Base-by-base conservation (phyloP, 2,113 vertebrate species). In the Nannospalax galili region DNA sequence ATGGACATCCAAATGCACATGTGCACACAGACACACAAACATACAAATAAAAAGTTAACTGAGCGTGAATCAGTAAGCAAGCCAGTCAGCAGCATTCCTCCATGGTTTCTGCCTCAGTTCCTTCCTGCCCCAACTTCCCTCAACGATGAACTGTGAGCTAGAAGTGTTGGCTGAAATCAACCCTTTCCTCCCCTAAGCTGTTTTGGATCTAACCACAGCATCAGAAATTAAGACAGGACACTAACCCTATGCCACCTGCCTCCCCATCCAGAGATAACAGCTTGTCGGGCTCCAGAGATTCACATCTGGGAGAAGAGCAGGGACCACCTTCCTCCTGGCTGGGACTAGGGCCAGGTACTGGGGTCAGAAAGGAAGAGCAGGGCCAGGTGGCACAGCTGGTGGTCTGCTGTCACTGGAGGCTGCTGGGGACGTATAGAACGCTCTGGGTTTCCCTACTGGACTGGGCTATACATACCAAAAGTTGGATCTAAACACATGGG, bases 321-420 rank as follows among this genome's bases (percentile, higher is more conserved):
- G 62, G 9, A 1, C 40, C 1, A 2, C 16, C 15, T 58, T 5
- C 45, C 14, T 58, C 79, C 16, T 14, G 17, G 26, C 69, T 26
- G 28, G 69, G 32, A 52, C 48, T 52, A 52, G 48, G 48, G 56
- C 62, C 9, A 28, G 1, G 48, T 3, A 0, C 14, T 0, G 28
- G 62, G 80, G 28, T 65, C 24, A 0, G 3, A 10, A 5, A 28
- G 56, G 42, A 2, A 20, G 62, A 35, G 45, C 20, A 81, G 35
- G 10, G 70, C 24, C 9, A 1, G n/a, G 0, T 0, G 24, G 10
- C 35, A 2, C 0, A 0, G 15, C 26, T 14, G 3, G 0, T 0
- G 30, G 67, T 17, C 56, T 40, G 14, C 17, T 0, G 1, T 37
- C 24, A 0, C 87, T 2, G 1, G 24, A 9, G 75, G 32, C 30